Base-by-base conservation (phyloP, 2,113 vertebrate genomes). In the Marmota flaviventris region DNA sequence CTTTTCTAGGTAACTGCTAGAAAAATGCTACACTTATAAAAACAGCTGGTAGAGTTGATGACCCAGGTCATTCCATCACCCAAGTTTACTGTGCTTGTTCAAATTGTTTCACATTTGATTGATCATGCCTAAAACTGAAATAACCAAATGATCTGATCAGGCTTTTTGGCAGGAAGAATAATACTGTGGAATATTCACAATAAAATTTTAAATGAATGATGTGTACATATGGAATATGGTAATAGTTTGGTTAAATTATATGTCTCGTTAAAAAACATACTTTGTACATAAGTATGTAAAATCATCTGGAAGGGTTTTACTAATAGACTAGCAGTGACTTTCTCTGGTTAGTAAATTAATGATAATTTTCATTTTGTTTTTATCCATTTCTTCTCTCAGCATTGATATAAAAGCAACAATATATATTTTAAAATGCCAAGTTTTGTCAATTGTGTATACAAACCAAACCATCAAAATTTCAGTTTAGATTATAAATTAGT, bases 1-100 rank as follows among this genome's bases (percentile, higher is more conserved):
- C 34, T 79, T 94, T 87, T 82, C 20, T 7, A 77, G 51, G 39
- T 77, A 91, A 91, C 27, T 69, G 9, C 77, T 32, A 37, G 22
- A 39, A 34, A 95, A 95, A 67, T 53, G 14, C 22, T 84, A 42
- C 27, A 83, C 56, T 95, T 92, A 73, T 51, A 87, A 87, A 97
- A 90, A 53, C 29, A 73, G 42, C 45, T 61, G 34, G 16, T 58
- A 69, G 34, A 82, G 5, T 37, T 56, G 17, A 95, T 13, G n/a
- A 61, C 1, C 10, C 58, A 75, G 11, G 51, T 42, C 42, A 85
- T 65, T 79, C 45, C 88, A 85, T 81, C 48, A 90, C 22, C 9
- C 48, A 65, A 22, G 45, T 83, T 37, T n/a, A 88, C 24, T 93
- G 69, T 77, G 24, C 7, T 56, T 90, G 8, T 67, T 82, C 51